Evolutionary conservation across 2,113 vertebrate species (phyloP), one percentile per base, ranked within the genome.

Genomic region (Grammomys surdaster): DNA sequence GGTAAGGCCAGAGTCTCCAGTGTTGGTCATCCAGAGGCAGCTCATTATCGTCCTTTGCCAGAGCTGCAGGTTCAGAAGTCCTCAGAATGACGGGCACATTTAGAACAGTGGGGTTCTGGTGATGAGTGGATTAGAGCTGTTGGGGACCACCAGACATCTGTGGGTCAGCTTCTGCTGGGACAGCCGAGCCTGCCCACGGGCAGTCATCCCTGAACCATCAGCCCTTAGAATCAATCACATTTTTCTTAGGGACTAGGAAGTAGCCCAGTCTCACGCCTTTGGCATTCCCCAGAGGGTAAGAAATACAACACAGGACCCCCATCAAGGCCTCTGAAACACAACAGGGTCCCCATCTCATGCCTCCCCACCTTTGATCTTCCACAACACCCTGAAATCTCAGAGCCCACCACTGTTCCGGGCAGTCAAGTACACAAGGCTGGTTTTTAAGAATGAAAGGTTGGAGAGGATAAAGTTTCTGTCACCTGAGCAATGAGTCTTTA

Each of bases 1-100:
- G 97, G 97, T 98, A 98, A 99, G 98, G 98, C 98, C 98, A 97
- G 97, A 98, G 98, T 98, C 98, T 98, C 97, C 98, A 97, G 98
- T 97, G 98, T 97, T 97, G 97, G 97, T 95, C 95, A 87, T 97
- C 97, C 96, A 97, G 91, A 98, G 98, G 98, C 98, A 98, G 98
- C 98, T 96, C 91, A 96, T 96, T 78, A 93, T 86, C 82, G 98
- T 98, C 97, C 97, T 97, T 90, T 84, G 97, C 97, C 88, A 0
- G 14, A 88, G 97, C 97, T 97, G 98, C 94, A 58, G 98, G 96
- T 97, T 97, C 93, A 92, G 95, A 98, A 97, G 96, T 98, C 97
- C 97, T 98, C 95, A 86, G 97, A 97, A 98, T 96, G 98, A 96
- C 72, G 65, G 97, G 96, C 96, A 48, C 92, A 40, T 86, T 84